Base-by-base conservation (phyloP, 2,888 invertebrate genomes). In the Oxyscelio sp. region DNA sequence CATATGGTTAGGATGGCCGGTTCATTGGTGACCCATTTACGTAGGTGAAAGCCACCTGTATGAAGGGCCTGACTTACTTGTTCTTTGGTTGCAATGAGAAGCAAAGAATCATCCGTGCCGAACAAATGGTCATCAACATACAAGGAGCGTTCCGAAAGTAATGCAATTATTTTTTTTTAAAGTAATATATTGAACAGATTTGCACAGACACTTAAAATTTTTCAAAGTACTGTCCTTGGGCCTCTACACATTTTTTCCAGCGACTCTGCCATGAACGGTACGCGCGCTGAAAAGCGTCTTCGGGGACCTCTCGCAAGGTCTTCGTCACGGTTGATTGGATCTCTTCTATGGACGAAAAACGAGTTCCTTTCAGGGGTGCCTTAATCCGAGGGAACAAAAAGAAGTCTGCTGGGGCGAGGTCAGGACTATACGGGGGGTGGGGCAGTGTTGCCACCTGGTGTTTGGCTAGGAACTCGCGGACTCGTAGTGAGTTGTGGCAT, bases 281-380 rank as follows among this genome's bases (percentile, higher is more conserved):
- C 5, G 61, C 61, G 8, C 6, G 24, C 61, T 61, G 19, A 8
- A 61, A 38, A 43, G 61, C 61, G 1, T 40, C 61, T 13, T 40
- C 43, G 43, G 61, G 61, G 1, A 61, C 61, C 61, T 61, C 61
- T n/a, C n/a, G n/a, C n/a, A n/a, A n/a, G n/a, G n/a, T n/a, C n/a
- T n/a, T n/a, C n/a, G n/a, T n/a, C n/a, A n/a, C n/a, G n/a, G n/a
- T n/a, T n/a, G n/a, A n/a, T n/a, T n/a, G n/a, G n/a, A n/a, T n/a
- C n/a, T n/a, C n/a, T n/a, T n/a, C n/a, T n/a, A n/a, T n/a, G n/a
- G n/a, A n/a, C n/a, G n/a, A n/a, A n/a, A n/a, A n/a, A n/a, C n/a
- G n/a, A n/a, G n/a, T 6, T 61, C 61, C 61, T 40, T 61, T 38
- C 4, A 40, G 21, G 38, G 40, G 2, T 5, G 61, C 2, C 40